These are phyloP conservation scores for Neolamprologus cancellatus DNA, from an alignment of 2,113 vertebrate genomes.

Conservation along the genomic window DNA sequence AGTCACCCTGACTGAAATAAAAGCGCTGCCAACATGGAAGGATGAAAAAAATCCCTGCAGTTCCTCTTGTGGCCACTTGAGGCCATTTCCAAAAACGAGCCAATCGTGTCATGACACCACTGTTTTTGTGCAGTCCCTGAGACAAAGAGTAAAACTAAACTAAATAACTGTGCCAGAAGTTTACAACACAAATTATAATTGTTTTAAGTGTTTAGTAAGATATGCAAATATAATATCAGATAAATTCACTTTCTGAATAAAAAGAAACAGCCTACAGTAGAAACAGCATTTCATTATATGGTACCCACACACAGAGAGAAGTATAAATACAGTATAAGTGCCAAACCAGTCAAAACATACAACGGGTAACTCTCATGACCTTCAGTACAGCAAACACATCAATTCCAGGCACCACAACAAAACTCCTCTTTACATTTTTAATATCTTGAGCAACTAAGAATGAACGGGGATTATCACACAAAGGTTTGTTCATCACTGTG, in stretches of 20 bases:
- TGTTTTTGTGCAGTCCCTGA: not conserved
- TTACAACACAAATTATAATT: not conserved
- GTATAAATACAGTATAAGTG: not conserved
- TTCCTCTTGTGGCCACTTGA: not conserved
- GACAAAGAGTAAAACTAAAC: not conserved
- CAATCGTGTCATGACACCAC: fast-evolving
- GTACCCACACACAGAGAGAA: not conserved
- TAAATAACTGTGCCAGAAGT: not conserved
- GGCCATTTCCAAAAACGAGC: not conserved
- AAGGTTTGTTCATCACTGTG: not conserved
- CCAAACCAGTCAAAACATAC: not conserved
- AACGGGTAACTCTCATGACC: not conserved
- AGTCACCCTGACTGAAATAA: not conserved
- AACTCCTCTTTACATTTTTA: not conserved
- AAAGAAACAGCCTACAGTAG: not conserved
- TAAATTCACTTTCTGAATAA: not conserved
- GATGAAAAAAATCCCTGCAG: not conserved
- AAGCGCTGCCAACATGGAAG: not conserved
- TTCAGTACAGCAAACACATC: not conserved
- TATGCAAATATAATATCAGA: not conserved
- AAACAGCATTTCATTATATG: not conserved
- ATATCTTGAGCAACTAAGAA: not conserved
- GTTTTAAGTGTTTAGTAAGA: not conserved
- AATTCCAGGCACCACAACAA: not conserved
- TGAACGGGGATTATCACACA: not conserved